These are phyloP conservation scores for Noctua janthina DNA, from an alignment of 2,888 invertebrate genomes.

Conservation along the genomic window DNA sequence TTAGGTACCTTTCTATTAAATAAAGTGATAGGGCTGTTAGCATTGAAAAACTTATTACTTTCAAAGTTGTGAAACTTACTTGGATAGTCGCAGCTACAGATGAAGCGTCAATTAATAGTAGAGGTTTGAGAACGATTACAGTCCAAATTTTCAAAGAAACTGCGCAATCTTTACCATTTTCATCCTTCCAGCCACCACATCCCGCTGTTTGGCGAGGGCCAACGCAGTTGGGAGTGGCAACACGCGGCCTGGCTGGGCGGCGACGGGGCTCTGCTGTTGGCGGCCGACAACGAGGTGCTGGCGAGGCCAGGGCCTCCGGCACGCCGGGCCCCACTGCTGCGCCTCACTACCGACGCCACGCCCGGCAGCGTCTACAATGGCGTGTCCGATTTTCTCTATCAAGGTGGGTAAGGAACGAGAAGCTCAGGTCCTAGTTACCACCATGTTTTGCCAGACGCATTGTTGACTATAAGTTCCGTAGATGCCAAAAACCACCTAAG, in stretches of 20 bases:
- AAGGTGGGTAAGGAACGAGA: slow-evolving; percentile 91
- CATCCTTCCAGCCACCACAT: slow-evolving; percentile 93
- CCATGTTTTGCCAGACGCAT: not conserved
- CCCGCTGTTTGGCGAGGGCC: slow-evolving; percentile 95
- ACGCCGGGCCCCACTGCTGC: slow-evolving; percentile 91
- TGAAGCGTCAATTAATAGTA: not conserved
- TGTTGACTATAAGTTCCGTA: not conserved
- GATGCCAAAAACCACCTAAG: not conserved
- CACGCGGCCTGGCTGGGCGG: slow-evolving; percentile 96
- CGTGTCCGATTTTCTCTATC: slow-evolving; percentile 98
- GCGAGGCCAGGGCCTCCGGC: slow-evolving; percentile 93
- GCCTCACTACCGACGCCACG: slow-evolving; percentile 94
- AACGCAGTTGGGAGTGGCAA: slow-evolving; percentile 93
- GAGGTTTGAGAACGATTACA: not conserved
- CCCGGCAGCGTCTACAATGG: slow-evolving; percentile 97
- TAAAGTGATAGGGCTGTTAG: slow-evolving; percentile 41
- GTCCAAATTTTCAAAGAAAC: not conserved
- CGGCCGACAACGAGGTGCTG: slow-evolving; percentile 97
- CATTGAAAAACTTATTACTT: slow-evolving; percentile 45
- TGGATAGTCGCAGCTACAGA: not conserved
- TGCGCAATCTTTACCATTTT: not conserved
- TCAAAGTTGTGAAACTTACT: slow-evolving; percentile 19
- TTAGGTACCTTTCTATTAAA: slow-evolving; percentile 34
- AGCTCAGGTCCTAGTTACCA: not conserved
- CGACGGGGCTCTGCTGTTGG: slow-evolving; percentile 94